Base-by-base conservation (phyloP, 2,888 invertebrate genomes). In the Microchrysa polita region DNA sequence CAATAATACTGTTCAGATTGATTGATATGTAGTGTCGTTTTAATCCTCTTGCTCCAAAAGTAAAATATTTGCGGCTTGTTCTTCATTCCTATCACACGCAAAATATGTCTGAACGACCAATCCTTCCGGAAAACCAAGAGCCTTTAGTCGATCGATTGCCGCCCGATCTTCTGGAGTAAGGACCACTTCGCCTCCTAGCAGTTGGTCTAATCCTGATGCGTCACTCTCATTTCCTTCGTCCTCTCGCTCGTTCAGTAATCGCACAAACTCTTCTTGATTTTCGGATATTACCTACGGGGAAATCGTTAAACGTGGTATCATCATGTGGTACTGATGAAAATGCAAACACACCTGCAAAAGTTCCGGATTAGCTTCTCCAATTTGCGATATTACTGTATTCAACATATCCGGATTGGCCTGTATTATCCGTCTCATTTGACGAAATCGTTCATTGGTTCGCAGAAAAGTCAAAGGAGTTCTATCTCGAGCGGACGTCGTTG, bases 21-120 rank as follows among this genome's bases (percentile, higher is more conserved):
- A n/a, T n/a, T n/a, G n/a, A n/a, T n/a, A n/a, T n/a, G n/a, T n/a
- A n/a, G n/a, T n/a, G n/a, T n/a, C n/a, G n/a, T n/a, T n/a, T n/a
- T 34, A 60, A n/a, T 61, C 34, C 34, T 74, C 67, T 85, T 91
- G 93, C 86, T 95, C 94, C 78, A 93, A 93, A 79, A 97, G 88
- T 82, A 98, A 88, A 86, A 97, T 97, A 78, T 86, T 86, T 16
- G 73, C 72, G 44, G 67, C 59, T 20, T 97, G 88, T 83, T 96
- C 96, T 87, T 98, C 97, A 87, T 98, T 96, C 83, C 97, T 97
- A 86, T 98, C 97, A 87, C 97, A 98, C 72, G 97, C 97, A 87
- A 97, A 96, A 84, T 97, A 98, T 73, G 97, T 97, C 87, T 97
- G 96, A 80, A 97, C 90, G 71, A 96, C 96, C 86, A 96, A 88